Evolutionary conservation across 2,797 vertebrate genomes (phyloP), one percentile per base, ranked within the genome.

Genomic region (Sebastes cheni): DNA sequence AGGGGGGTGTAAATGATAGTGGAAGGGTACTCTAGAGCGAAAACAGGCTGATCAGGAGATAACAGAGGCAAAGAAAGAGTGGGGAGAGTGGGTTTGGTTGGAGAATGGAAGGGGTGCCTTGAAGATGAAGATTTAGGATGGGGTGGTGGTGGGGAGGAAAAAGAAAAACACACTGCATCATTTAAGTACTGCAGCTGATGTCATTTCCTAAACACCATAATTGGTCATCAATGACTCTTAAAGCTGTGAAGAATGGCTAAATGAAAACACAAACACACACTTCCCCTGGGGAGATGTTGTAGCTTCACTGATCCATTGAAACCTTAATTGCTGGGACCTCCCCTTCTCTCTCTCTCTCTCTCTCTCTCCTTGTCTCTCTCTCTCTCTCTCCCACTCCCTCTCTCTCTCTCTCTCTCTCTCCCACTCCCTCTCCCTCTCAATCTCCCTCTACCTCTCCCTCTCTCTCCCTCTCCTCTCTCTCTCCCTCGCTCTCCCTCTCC

Each of bases 151-250:
- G 50, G 55, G 22, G 67, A 61, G 13, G 39, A 25, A 4, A 5
- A 4, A 5, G 18, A 1, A 50, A 50, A 50, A 50, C 46, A 77
- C 66, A 77, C 80, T 88, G 90, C 89, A 91, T 91, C 87, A 77
- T 88, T 89, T 88, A 91, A 90, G 80, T 83, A 67, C 85, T 89
- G 86, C 77, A 11, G 80, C 88, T 92, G 90, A 93, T 93, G 91
- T 92, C 79, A 91, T 85, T 91, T 93, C 91, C 91, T 89, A 92
- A 87, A 52, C 82, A 84, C 89, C 88, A 88, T 88, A 90, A 90
- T 85, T 91, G 90, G 90, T 84, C 88, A 89, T 92, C 82, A 87
- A 68, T 89, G 77, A 77, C 73, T 90, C 75, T 78, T 77, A 74
- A 72, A 74, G 68, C 83, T 75, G 81, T 82, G 79, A 90, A 83